Evolutionary conservation across 2,113 vertebrate species (phyloP).

Genomic region (Malurus cyaneus): DNA sequence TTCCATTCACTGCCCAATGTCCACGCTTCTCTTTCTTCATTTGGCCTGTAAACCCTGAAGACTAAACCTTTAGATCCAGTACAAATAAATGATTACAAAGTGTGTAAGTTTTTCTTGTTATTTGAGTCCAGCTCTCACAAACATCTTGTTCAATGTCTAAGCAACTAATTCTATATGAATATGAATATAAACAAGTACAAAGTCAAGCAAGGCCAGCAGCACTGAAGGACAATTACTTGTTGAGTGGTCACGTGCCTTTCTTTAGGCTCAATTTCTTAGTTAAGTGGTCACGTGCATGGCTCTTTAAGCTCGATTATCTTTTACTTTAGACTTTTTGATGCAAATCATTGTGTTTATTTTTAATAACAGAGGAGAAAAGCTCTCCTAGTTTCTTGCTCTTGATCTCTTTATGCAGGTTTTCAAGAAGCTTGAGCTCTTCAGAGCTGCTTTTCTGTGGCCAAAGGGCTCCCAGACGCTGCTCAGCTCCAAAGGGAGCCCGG

Average conservation of each 20-base stretch:
- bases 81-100: neutral
- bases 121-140: neutral
- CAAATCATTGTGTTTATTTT: neutral
- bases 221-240: neutral
- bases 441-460: fast-evolving
- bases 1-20: neutral
- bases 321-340: neutral
- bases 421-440: neutral
- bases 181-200: neutral
- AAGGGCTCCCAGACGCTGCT: fast-evolving
- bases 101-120: neutral
- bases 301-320: neutral
- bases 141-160: neutral
- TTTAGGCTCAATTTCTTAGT: neutral
- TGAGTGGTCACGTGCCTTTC: neutral
- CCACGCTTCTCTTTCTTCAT: neutral
- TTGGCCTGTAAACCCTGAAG: neutral
- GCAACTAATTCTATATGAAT: neutral
- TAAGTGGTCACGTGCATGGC: neutral
- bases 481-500: neutral
- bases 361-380: neutral
- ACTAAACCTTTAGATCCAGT: neutral
- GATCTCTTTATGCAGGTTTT: neutral
- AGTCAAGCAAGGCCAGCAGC: neutral
- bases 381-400: neutral